Base-by-base conservation (phyloP, 1,140 invertebrate species). In the Diuraphis noxia region DNA sequence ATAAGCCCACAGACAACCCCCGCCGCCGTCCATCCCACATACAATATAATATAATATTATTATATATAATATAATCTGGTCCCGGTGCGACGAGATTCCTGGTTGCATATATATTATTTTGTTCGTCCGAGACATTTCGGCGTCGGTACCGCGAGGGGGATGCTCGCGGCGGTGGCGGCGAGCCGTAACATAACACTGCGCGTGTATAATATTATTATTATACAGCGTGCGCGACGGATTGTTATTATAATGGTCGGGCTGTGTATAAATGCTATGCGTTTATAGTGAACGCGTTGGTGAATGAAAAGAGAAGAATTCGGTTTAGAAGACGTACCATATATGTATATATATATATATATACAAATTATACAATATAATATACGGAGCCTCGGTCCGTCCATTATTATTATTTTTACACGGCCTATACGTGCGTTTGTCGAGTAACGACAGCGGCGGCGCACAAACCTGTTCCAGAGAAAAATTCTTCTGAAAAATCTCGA, bases 391-490 rank as follows among this genome's bases (percentile, higher is more conserved):
- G n/a, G 82, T 87, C 72, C 34, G 88, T 81, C 72, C 88, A 81
- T 90, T 81, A 90, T 90, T 90, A 56, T 87, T 87, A 86, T 86
- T 87, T 87, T 63, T 88, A 91, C 77, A 91, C 89, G 43, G 89
- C 77, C 40, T 52, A 40, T 52, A 91, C 89, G 89, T 91, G 85
- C 85, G 89, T 82, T 46, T 82, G 89, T 91, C 41, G 88, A 90
- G 88, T 88, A 88, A 72, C 52, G 40, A 89, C 41, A 23, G n/a
- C 63, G n/a, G 72, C 86, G 86, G n/a, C 46, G 46, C 89, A 90
- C 88, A 91, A 91, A 91, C 89, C 89, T 91, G 89, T 91, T 91
- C 38, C 77, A 82, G 43, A 91, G 89, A 91, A 91, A 91, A 91
- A 91, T 91, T 82, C 89, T 91, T 91, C 89, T 91, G 89, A 91